Evolutionary conservation across 53 echinoderm and acorn worm genomes (phyloP), one percentile per base, ranked within the genome.

Genomic region (Holothuria scabra): DNA sequence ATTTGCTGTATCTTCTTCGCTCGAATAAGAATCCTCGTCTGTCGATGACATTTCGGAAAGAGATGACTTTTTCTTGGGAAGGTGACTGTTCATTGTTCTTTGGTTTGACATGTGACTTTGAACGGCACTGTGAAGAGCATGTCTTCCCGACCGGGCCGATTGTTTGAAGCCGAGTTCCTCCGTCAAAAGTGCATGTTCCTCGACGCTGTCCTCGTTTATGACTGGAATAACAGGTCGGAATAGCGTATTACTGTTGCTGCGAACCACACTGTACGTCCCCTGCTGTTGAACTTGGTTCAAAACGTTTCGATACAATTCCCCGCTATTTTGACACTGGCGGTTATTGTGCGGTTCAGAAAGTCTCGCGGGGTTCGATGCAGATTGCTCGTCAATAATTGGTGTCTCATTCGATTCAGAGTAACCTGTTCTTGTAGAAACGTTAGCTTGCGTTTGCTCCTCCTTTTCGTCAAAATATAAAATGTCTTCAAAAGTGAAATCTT

Each of bases 211-310:
- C 20, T 76, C 76, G 4, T 46, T 55, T 24, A 76, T 76, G 20
- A 56, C 76, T 22, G 76, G 76, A 7, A 76, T 29, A 3, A 76
- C 76, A 28, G 76, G 76, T 76, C 46, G 55, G 30, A 76, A 76
- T 23, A 56, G 20, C 48, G 76, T 49, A 22, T 76, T 76, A 28
- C 11, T 64, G 26, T 8, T 52, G 18, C 52, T 52, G 0, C 69
- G 31, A 37, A 37, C 9, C 21, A 34, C 20, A 34, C n/a, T 13
- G 35, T 69, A 12, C 38, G 69, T 37, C 22, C 37, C 34, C 21
- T 69, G 69, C 4, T 67, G 67, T 4, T 35, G 69, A 69, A n/a
- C 22, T 44, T 33, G 34, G 13, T 69, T 69, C 37, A 69, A 33
- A 34, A 32, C 69, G 21, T 69, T 69, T 29, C 35, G 13, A n/a